These are phyloP conservation scores for Hyppa rectilinea DNA, from an alignment of 2,888 invertebrate species.

Conservation along the genomic window DNA sequence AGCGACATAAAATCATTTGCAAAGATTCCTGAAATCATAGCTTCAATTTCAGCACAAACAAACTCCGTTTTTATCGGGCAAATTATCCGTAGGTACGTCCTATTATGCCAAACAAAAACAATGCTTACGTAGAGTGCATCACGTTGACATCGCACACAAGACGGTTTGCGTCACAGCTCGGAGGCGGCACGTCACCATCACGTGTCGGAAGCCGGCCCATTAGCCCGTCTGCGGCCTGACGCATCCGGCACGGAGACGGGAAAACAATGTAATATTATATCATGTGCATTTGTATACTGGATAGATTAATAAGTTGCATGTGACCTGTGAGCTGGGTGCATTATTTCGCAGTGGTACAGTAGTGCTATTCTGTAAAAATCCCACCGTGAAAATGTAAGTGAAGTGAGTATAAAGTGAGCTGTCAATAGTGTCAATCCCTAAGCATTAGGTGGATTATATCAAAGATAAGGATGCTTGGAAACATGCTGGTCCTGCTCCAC, in stretches of 20 bases:
- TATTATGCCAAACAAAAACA: conserved; percentile 50
- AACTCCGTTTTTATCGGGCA: not conserved
- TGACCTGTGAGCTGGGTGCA: conserved; percentile 16
- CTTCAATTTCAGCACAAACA: not conserved
- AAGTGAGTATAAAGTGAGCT: too few species aligned
- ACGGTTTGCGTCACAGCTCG: conserved; percentile 73
- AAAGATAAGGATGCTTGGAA: too few species aligned
- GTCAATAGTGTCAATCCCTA: too few species aligned
- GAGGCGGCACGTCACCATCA: conserved; percentile 63
- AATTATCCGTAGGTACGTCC: conserved; percentile 28
- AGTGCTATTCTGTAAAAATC: too few species aligned
- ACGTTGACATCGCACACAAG: conserved; percentile 54
- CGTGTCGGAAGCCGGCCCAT: conserved; percentile 82
- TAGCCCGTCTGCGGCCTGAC: conserved; percentile 79
- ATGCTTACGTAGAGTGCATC: conserved; percentile 55
- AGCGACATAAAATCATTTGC: not conserved
- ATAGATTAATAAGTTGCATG: conserved; percentile 16
- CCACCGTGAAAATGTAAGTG: too few species aligned
- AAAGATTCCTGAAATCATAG: not conserved
- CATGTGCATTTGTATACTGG: conserved; percentile 26
- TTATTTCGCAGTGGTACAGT: conserved; percentile 16
- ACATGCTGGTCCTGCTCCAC: too few species aligned
- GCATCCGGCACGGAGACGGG: conserved; percentile 75
- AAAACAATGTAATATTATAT: conserved; percentile 68
- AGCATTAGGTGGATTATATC: too few species aligned